A percentile compares a stretch with the other conserved stretches of the same genome.
Evolutionary conservation across 1,140 invertebrate genomes (phyloP).

Genomic region (Plectrocnemia conspersa): DNA sequence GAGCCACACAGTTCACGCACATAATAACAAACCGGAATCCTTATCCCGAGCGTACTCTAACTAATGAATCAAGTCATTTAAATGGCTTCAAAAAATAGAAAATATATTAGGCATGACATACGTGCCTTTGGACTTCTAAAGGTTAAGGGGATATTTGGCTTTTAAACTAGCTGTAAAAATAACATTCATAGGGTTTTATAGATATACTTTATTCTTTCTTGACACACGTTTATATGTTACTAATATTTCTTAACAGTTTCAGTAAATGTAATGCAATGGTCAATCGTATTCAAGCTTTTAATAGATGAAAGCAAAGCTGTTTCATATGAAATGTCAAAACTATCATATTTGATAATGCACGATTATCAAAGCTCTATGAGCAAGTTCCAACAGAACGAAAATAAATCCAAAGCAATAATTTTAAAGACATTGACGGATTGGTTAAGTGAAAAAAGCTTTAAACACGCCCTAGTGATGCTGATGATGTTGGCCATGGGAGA

Average conservation of each 20-base stretch:
- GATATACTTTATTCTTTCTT: too few relatives aligned
- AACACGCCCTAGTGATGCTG: slow-evolving; percentile 19
- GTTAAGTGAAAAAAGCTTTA: slow-evolving; percentile 14
- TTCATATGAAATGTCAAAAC: slow-evolving; percentile 8
- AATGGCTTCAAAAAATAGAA: too few relatives aligned
- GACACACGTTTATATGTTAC: neutral
- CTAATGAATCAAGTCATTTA: too few relatives aligned
- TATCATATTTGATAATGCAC: slow-evolving; percentile 8
- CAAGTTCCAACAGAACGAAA: slow-evolving; percentile 20
- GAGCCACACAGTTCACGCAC: too few relatives aligned
- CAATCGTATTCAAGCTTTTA: slow-evolving; percentile 37
- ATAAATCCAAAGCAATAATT: slow-evolving; percentile 22
- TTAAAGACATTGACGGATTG: slow-evolving; percentile 11
- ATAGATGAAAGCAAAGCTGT: slow-evolving; percentile 40
- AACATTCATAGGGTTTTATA: too few relatives aligned
- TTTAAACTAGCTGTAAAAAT: too few relatives aligned
- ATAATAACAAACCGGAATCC: too few relatives aligned
- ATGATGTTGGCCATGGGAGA: slow-evolving; percentile 18
- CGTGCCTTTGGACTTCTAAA: too few relatives aligned
- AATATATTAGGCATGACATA: too few relatives aligned
- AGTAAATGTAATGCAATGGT: slow-evolving; percentile 38
- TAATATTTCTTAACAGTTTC: neutral
- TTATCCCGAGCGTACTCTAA: too few relatives aligned
- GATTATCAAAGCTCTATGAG: neutral
- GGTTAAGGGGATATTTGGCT: too few relatives aligned